Percentiles rank a stretch among this genome's conserved stretches.
Evolutionary conservation across 2,113 vertebrate genomes (phyloP).

Genomic region (Strigops habroptila): DNA sequence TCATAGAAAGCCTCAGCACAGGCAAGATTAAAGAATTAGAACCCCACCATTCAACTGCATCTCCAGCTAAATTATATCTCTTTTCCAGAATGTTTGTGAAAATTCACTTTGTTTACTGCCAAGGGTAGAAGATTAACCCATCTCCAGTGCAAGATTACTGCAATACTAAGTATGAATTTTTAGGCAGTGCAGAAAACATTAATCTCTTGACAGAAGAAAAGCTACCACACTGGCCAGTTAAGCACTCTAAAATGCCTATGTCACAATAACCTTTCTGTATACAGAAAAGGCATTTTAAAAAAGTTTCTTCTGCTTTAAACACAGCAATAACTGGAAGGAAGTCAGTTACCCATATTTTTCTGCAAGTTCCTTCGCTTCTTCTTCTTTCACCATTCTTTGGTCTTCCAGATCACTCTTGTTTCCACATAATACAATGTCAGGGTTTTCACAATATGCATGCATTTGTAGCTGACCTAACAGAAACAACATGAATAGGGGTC

Average conservation of each 20-base stretch:
- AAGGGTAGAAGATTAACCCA: neutral
- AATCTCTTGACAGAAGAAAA: neutral
- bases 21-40: neutral
- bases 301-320: neutral
- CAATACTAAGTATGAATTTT: neutral
- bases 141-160: neutral
- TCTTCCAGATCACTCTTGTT: conserved; percentile 94
- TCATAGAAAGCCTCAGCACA: neutral
- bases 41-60: neutral
- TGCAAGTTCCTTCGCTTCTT: conserved; percentile 88
- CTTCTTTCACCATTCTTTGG: conserved; percentile 86
- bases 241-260: neutral
- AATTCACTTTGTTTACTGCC: neutral
- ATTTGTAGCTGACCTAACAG: conserved; percentile 90
- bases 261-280: neutral
- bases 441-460: conserved; percentile 95
- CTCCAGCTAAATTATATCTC: neutral
- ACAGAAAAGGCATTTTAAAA: neutral
- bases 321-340: neutral
- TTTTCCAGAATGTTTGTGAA: neutral
- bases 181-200: neutral
- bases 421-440: conserved; percentile 93
- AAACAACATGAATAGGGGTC: neutral
- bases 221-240: neutral
- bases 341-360: conserved; percentile 90